Base-by-base conservation (phyloP, 2,797 vertebrate species). In the Microctenopoma stevenorrisi region DNA sequence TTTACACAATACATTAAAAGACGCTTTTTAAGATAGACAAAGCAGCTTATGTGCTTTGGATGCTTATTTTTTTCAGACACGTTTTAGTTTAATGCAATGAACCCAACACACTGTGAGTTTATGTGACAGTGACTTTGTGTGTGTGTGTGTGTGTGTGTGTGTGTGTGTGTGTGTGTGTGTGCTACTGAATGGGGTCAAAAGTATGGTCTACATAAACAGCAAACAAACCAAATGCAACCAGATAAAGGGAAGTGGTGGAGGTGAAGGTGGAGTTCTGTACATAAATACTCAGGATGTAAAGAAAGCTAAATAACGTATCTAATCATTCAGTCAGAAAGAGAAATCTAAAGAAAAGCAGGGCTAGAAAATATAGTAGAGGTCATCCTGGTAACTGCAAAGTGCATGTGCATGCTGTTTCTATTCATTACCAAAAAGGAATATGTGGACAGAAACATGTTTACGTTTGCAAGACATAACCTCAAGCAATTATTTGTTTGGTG, bases 1-100 rank as follows among this genome's bases (percentile, higher is more conserved):
- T 67, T 75, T 35, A 26, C 46, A 61, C 22, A 68, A 4, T 60
- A 16, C 53, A 64, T 37, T 78, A 13, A 65, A 43, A 53, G 47
- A 2, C 22, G 14, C 16, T 53, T 42, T 79, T 51, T 65, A 13
- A 52, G 53, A 55, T 8, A 57, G 44, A 53, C n/a, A 40, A 25
- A 48, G 50, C 22, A 33, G 49, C 9, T 25, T 61, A 56, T 0
- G 3, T 51, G 22, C 14, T 2, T 18, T 49, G 44, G 30, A 61
- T 68, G 11, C 53, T 50, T 49, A 79, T 64, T 47, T 52, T 46
- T 3, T n/a, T 5, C 4, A n/a, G 63, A 14, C 25, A 61, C n/a
- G 25, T 42, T 59, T 68, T 12, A 60, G 5, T 58, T 7, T 25
- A 13, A 16, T 40, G 49, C 14, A 59, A 30, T 44, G 25, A 66